Base-by-base conservation (phyloP, 2,888 invertebrate species). In the Stramonita haemastoma region DNA sequence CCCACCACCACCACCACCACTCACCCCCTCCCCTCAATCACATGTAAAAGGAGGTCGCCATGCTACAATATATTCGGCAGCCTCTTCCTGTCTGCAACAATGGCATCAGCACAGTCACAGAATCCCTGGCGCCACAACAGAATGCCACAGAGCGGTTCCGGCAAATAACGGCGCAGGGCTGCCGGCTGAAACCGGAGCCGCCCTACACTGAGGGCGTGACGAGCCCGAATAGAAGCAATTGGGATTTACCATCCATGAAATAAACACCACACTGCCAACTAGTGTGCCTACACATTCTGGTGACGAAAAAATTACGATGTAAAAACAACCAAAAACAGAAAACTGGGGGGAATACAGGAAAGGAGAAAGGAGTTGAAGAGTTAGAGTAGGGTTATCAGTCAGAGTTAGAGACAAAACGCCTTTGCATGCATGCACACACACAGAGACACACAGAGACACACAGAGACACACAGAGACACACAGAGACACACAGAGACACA, bases 221-320 rank as follows among this genome's bases (percentile, higher is more conserved):
- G 86, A 34, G 60, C 66, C 86, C 86, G 66, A 66, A 60, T 66
- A 86, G 86, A 77, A 87, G 87, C 87, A 79, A 87, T 87, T 87
- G 79, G 79, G 87, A 87, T 87, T 81, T 87, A 87, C 87, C 87
- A 79, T 79, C 87, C 87, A 81, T 87, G 87, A 87, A 87, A 87
- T 87, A 87, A 87, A 87, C 60, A 87, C 87, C 87, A n/a, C 87
- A 32, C 79, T 8, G 34, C 86, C 86, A 66, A 66, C 22, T 34
- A 66, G 66, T 86, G 66, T 86, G 86, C 66, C 34, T 57, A 66
- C 66, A 66, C 66, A 86, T 86, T 60, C 86, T 34, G 32, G 29
- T 13, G 66, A 86, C 36, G 87, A 73, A 66, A 46, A 73, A 46
- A 70, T 86, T 57, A 26, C 29, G 85, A 85, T 85, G 86, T 11